Percentiles rank a stretch among this genome's conserved stretches.
Evolutionary conservation across 2,888 invertebrate genomes (phyloP).

Genomic region (Melanostoma mellinum): DNA sequence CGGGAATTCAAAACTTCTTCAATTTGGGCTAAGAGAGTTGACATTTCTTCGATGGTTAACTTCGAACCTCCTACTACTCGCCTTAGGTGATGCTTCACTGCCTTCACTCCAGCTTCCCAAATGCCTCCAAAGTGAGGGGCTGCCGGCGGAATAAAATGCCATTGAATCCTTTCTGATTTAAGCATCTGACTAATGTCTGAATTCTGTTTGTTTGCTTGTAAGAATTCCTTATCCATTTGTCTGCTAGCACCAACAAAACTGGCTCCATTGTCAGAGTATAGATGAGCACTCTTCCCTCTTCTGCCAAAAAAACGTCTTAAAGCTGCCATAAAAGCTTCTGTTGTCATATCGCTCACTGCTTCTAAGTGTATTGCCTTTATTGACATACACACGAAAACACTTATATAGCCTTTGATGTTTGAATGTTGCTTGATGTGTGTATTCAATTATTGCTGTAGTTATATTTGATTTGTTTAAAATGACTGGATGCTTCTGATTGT

Average conservation of each 20-base stretch:
- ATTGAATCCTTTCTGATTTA: neutral
- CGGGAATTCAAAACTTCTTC: slow-evolving; percentile 12
- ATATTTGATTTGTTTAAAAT: too few relatives aligned
- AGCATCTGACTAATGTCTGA: slow-evolving; percentile 7
- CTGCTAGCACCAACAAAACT: slow-evolving; percentile 5
- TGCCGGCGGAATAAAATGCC: slow-evolving; percentile 16
- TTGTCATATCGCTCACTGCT: too few relatives aligned
- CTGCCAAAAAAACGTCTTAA: slow-evolving; percentile 48
- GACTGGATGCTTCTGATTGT: too few relatives aligned
- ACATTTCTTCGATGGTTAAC: neutral
- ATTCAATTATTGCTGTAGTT: too few relatives aligned
- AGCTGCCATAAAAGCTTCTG: slow-evolving; percentile 51
- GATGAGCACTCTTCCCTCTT: slow-evolving; percentile 39
- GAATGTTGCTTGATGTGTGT: too few relatives aligned
- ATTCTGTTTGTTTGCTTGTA: slow-evolving; percentile 8
- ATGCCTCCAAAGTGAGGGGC: slow-evolving; percentile 15
- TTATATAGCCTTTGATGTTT: too few relatives aligned
- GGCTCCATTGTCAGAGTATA: slow-evolving; percentile 53
- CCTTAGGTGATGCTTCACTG: slow-evolving; percentile 10
- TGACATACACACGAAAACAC: too few relatives aligned
- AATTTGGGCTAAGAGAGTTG: slow-evolving; percentile 15
- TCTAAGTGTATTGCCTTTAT: too few relatives aligned
- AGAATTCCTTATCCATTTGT: slow-evolving; percentile 5
- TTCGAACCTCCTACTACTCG: too few relatives aligned
- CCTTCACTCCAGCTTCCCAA: too few relatives aligned